Conservation (phyloP, 2,797 vertebrate species). For the Diplodus sargus region DNA sequence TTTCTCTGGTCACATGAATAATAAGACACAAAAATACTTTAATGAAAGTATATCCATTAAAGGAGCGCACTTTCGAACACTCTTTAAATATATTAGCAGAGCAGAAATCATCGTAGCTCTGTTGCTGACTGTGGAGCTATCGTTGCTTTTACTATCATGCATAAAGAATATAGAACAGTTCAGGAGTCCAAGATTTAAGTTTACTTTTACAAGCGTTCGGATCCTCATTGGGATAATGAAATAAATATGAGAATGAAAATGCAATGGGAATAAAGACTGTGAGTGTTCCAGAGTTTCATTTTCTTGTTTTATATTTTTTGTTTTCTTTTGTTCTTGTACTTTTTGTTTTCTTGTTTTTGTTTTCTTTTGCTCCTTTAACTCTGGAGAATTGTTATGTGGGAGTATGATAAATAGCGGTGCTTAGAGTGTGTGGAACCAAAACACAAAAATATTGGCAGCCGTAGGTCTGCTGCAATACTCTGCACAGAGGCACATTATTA, state of each 20-base stretch:
- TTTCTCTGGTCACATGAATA: slow-evolving; percentile 48
- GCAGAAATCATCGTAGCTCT: slow-evolving; percentile 33
- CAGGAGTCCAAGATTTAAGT: slow-evolving; percentile 61
- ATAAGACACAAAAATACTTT: slow-evolving; percentile 40
- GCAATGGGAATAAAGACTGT: slow-evolving; percentile 69
- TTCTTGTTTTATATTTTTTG: slow-evolving; percentile 51
- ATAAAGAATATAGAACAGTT: slow-evolving; percentile 43
- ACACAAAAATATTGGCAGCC: slow-evolving; percentile 65
- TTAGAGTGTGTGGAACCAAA: slow-evolving; percentile 59
- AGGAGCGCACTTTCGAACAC: slow-evolving; percentile 36
- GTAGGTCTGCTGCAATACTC: slow-evolving; percentile 41
- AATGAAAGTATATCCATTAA: slow-evolving; percentile 56
- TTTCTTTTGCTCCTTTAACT: slow-evolving; percentile 65
- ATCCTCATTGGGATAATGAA: slow-evolving; percentile 73
- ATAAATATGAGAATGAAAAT: slow-evolving; percentile 77
- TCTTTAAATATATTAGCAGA: slow-evolving; percentile 39
- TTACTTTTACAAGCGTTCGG: slow-evolving; percentile 64
- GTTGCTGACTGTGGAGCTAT: slow-evolving; percentile 14
- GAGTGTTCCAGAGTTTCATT: slow-evolving; percentile 61
- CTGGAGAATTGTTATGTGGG: slow-evolving; percentile 69
- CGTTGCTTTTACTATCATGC: slow-evolving; percentile 40
- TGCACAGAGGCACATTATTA: slow-evolving; percentile 53
- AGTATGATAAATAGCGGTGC: slow-evolving; percentile 70
- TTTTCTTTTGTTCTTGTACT: slow-evolving; percentile 58
- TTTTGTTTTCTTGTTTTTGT: slow-evolving; percentile 72